These are phyloP conservation scores for Thalassophryne amazonica DNA, from an alignment of 2,797 vertebrate species.

Conservation along the genomic window DNA sequence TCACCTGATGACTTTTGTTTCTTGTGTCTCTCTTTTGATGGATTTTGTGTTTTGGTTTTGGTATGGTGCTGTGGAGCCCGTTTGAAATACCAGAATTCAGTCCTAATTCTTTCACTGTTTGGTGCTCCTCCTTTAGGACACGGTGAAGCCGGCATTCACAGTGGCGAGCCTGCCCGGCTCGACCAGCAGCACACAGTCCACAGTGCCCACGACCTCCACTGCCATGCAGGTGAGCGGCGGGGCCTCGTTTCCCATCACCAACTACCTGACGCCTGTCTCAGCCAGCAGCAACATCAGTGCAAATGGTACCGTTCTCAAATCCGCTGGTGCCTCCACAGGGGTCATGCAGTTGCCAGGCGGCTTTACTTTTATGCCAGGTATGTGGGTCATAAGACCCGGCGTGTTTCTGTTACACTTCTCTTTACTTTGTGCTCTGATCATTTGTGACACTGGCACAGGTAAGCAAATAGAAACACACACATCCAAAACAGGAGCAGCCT, in stretches of 20 bases:
- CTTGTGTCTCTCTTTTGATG: too few species aligned
- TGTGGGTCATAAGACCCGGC: constrained; percentile 41
- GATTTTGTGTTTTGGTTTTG: too few species aligned
- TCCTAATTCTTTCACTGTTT: not conserved
- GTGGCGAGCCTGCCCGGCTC: constrained; percentile 93
- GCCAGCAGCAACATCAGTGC: constrained; percentile 85
- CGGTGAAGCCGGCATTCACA: constrained; percentile 92
- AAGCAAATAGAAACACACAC: too few species aligned
- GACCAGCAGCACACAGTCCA: constrained; percentile 85
- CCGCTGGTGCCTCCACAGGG: constrained; percentile 81
- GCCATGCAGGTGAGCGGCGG: constrained; percentile 98
- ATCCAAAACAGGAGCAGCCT: too few species aligned
- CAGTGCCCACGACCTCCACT: constrained; percentile 92
- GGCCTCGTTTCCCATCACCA: constrained; percentile 96
- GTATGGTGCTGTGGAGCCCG: too few species aligned
- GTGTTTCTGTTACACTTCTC: too few species aligned
- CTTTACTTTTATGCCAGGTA: constrained; percentile 98
- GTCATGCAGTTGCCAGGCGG: constrained; percentile 94
- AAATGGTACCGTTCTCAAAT: constrained; percentile 95
- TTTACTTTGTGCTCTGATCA: too few species aligned
- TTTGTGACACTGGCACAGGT: too few species aligned
- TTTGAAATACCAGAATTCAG: too few species aligned
- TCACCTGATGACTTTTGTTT: too few species aligned
- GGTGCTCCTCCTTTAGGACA: constrained; percentile 78
- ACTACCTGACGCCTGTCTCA: constrained; percentile 94